Conservation (phyloP, 2,888 invertebrate species). For the Drosophila birchii region DNA sequence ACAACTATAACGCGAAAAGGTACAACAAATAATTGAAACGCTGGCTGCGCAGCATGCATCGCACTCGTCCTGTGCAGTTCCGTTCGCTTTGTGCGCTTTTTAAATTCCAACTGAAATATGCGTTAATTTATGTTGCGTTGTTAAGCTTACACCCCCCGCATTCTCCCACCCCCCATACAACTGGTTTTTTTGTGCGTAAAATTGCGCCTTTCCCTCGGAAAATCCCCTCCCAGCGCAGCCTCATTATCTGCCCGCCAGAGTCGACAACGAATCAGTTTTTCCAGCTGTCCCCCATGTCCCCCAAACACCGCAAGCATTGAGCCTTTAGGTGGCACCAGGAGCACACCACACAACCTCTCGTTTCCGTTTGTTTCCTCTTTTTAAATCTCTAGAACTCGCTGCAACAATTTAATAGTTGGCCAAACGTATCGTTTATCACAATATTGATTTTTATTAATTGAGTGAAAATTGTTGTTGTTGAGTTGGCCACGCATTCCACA, state of each 20-base stretch:
- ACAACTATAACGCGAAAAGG: slow-evolving; percentile 34
- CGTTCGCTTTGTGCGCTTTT: slow-evolving; percentile 71
- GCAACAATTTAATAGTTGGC: slow-evolving; percentile 37
- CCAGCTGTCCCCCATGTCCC: slow-evolving; percentile 24
- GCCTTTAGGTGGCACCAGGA: slow-evolving; percentile 12
- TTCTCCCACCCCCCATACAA: slow-evolving; percentile 2
- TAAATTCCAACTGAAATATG: slow-evolving; percentile 78
- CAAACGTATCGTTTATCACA: slow-evolving; percentile 32
- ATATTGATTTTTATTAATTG: slow-evolving; percentile 43
- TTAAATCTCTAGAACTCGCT: slow-evolving; percentile 36
- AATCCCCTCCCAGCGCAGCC: slow-evolving; percentile 16
- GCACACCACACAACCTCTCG: slow-evolving; percentile 1
- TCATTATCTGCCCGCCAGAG: slow-evolving; percentile 49
- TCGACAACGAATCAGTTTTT: slow-evolving; percentile 47
- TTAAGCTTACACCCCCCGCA: slow-evolving; percentile 44
- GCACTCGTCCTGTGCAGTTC: slow-evolving; percentile 53
- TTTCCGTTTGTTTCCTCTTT: slow-evolving; percentile 22
- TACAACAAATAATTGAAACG: slow-evolving; percentile 74
- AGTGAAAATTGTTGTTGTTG: slow-evolving; percentile 9
- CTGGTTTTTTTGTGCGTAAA: slow-evolving; percentile 49
- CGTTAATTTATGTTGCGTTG: slow-evolving; percentile 75
- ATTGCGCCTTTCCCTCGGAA: slow-evolving; percentile 44
- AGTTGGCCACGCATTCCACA: neutral
- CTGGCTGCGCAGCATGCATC: slow-evolving; percentile 53
- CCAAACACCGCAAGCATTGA: neutral